Evolutionary conservation across 2,888 invertebrate genomes (phyloP).

Genomic region (Axea sp.): DNA sequence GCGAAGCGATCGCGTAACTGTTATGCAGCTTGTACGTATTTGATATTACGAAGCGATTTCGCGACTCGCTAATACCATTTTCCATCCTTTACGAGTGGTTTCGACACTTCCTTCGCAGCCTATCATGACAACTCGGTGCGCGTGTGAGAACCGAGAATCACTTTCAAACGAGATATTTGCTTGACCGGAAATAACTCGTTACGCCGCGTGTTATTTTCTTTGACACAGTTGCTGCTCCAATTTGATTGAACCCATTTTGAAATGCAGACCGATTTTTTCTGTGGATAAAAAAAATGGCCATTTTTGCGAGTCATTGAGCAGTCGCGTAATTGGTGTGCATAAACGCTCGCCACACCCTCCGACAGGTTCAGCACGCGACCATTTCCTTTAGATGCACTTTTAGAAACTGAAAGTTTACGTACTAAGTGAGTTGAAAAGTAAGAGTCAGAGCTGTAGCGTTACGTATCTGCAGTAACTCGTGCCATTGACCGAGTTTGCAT

Average conservation of each 20-base stretch:
- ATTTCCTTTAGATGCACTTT: conserved; percentile 40
- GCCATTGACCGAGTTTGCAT: conserved; percentile 50
- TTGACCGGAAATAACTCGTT: conserved; percentile 56
- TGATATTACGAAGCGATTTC: conserved; percentile 59
- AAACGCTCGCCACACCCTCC: conserved; percentile 28
- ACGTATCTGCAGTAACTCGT: conserved; percentile 23
- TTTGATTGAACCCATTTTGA: conserved; percentile 10
- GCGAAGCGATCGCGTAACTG: conserved; percentile 51
- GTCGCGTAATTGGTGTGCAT: conserved; percentile 15
- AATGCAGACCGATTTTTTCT: not conserved
- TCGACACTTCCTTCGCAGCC: conserved; percentile 52
- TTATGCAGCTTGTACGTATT: conserved; percentile 34
- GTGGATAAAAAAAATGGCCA: not conserved
- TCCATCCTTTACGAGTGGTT: conserved; percentile 50
- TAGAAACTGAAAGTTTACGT: conserved; percentile 50
- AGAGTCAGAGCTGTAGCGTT: conserved; percentile 28
- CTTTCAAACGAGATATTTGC: conserved; percentile 53
- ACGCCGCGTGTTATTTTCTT: conserved; percentile 23
- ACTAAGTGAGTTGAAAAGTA: no score
- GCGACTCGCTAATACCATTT: conserved; percentile 43
- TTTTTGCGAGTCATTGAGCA: conserved; percentile 3
- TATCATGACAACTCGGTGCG: conserved; percentile 14
- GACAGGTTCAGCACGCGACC: conserved; percentile 35
- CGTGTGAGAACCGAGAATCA: conserved; percentile 18
- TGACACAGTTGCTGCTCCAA: conserved; percentile 18